These are phyloP conservation scores for Paraescarpia echinospica DNA, from an alignment of 1,140 invertebrate genomes.

Conservation along the genomic window DNA sequence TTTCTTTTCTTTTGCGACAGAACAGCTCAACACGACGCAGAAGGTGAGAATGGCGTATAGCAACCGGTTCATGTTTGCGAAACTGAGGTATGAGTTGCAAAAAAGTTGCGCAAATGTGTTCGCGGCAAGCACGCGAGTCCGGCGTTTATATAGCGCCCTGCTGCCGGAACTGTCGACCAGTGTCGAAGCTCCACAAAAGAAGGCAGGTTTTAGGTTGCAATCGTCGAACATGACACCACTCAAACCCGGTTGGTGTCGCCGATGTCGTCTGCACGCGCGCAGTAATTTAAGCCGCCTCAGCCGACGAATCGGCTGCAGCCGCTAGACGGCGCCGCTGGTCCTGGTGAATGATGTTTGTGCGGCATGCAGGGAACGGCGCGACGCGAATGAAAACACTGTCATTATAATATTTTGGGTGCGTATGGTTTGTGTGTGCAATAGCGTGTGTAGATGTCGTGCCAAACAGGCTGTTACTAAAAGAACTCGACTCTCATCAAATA, in stretches of 20 bases:
- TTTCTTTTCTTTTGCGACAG: background rate
- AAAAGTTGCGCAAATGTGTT: background rate
- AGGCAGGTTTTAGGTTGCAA: background rate
- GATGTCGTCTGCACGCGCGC: background rate
- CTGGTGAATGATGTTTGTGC: conserved; percentile 3
- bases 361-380: background rate
- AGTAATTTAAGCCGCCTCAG: background rate
- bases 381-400: background rate
- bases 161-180: background rate
- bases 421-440: no score
- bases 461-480: no score
- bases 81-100: background rate
- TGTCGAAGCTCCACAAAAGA: background rate
- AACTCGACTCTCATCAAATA: no score
- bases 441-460: no score
- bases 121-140: background rate
- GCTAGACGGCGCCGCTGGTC: background rate
- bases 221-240: background rate
- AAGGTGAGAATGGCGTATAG: background rate
- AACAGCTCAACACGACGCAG: background rate
- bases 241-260: background rate
- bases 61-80: background rate
- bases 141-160: background rate
- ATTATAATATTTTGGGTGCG: background rate
- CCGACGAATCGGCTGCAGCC: background rate